Base-by-base conservation (phyloP, 2,113 vertebrate genomes). In the Chaetodon trifascialis region DNA sequence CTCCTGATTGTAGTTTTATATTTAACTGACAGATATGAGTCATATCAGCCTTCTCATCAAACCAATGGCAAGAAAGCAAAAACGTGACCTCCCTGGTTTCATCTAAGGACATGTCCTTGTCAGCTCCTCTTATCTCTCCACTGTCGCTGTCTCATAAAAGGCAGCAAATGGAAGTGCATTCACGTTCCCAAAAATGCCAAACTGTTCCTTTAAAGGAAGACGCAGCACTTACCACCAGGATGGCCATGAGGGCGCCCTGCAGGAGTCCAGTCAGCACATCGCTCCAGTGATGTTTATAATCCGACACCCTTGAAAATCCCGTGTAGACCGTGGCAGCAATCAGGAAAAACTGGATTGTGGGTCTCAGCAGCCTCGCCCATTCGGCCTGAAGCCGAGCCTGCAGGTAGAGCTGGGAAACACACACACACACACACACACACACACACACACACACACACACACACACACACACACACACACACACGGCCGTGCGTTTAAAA, bases 231-330 rank as follows among this genome's bases (percentile, higher is more conserved):
- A 99, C 98, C 85, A 98, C 96, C 40, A 99, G 93, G 59, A 97
- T 19, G 21, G 98, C 98, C 81, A 97, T 96, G 67, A 97, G 51
- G 0, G 97, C 98, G 3, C 98, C 98, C 93, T 99, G 97, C 75
- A 97, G 88, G 38, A 99, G 96, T 10, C 98, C 98, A 0, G 93
- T 95, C 90, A 99, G 87, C 68, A 99, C 98, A 34, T 99, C 98
- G 7, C 98, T 98, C 97, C 97, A 99, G 55, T 99, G 98, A 83
- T 99, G 98, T 90, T 99, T 99, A 83, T 99, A 99, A 75, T 99
- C 98, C 0, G 98, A 99, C 60, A 99, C 95, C 63, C 98, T 95
- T 0, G 98, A 99, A n/a, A 99, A 92, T 17, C 98, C 98, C 1
- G 99, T 99, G 0, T 96, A 99, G 70, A 99, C 93, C 0, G 98